Base-by-base conservation (phyloP, 1,140 invertebrate genomes). In the Meteorus sp. region DNA sequence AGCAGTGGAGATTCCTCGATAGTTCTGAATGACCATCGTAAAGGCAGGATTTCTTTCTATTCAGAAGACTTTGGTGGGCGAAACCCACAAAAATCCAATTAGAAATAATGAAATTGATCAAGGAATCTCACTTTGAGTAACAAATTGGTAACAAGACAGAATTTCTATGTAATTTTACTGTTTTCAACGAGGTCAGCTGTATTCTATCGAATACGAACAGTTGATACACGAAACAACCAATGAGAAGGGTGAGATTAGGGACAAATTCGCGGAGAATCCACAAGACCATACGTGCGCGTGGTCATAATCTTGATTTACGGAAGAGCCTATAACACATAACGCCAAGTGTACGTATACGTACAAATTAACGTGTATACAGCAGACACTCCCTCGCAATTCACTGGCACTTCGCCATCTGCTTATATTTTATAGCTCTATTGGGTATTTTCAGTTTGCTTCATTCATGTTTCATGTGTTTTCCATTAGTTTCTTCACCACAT, bases 241-340 rank as follows among this genome's bases (percentile, higher is more conserved):
- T 25, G 15, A 39, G 33, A 22, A 17, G 15, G 5, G 23, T 33
- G 19, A 25, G 3, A 35, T 17, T n/a, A n/a, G n/a, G n/a, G n/a
- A n/a, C n/a, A n/a, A n/a, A n/a, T n/a, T n/a, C 17, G 44, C 41
- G 9, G n/a, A 27, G 44, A 48, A 48, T 25, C 43, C 44, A 15
- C 19, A 37, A 9, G 13, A 5, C 23, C 50, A 20, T n/a, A n/a
- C n/a, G n/a, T n/a, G n/a, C n/a, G n/a, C 33, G 33, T 13, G 33
- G 53, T 20, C 41, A 56, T 56, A 56, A 56, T 15, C n/a, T 43
- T 56, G 53, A 56, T 56, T 56, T 56, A 55, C 37, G 41, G 52
- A 17, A 11, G 53, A 56, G 43, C 53, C 39, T 56, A 56, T 56
- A 45, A 45, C 43, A 56, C 33, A n/a, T n/a, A n/a, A n/a, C n/a